These are phyloP conservation scores for Megathymus violae DNA, from an alignment of 1,140 invertebrate species.

Conservation along the genomic window DNA sequence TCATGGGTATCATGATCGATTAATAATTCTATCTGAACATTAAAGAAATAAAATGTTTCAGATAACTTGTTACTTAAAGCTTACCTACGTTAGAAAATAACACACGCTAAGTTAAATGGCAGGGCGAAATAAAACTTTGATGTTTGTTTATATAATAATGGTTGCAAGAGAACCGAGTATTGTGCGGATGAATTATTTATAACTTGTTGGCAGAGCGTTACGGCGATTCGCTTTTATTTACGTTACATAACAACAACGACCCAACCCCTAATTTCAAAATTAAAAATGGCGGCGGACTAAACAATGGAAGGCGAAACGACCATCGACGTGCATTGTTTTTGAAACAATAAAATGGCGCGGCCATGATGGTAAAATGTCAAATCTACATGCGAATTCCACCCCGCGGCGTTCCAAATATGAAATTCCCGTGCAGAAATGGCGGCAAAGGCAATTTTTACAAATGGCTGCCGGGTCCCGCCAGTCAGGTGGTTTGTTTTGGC, in stretches of 20 bases:
- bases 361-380: conserved; percentile 77
- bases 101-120: too few species aligned
- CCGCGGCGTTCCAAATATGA: conserved; percentile 78
- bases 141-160: conserved; percentile 7
- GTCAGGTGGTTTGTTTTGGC: conserved; percentile 66
- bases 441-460: conserved; percentile 80
- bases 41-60: too few species aligned
- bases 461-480: conserved; percentile 73
- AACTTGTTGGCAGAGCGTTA: conserved; percentile 14
- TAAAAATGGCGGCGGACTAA: conserved; percentile 77
- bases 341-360: conserved; percentile 74
- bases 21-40: too few species aligned
- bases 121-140: neutral
- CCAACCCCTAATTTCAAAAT: conserved; percentile 74
- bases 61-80: too few species aligned
- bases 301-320: conserved; percentile 67
- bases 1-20: too few species aligned
- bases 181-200: conserved; percentile 18
- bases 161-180: neutral
- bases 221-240: conserved; percentile 25
- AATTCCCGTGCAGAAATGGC: conserved; percentile 78
- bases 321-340: conserved; percentile 74
- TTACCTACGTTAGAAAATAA: too few species aligned
- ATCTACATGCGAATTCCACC: conserved; percentile 72
- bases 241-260: conserved; percentile 37